Evolutionary conservation across 2,113 vertebrate species (phyloP), one percentile per base, ranked within the genome.

Genomic region (Oreotragus oreotragus): DNA sequence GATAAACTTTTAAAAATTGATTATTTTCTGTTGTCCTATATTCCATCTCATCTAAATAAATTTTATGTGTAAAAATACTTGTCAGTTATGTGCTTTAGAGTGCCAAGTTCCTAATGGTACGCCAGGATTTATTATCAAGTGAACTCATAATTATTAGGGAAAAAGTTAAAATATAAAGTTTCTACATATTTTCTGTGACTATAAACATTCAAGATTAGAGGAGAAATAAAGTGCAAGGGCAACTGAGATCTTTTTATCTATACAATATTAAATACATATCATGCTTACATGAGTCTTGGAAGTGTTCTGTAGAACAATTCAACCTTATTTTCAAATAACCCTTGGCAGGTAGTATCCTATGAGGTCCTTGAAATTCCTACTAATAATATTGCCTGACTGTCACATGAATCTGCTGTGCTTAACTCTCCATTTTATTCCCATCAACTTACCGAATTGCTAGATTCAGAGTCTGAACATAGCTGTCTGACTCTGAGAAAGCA

Each of bases 81-180:
- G 27, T 57, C 51, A 96, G 3, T 91, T 76, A 60, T 64, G n/a
- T 80, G 6, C 70, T 19, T 88, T 49, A 51, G 1, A 57, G 8
- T 47, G 2, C 13, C 45, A 93, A 11, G 2, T 77, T 91, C 4
- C 25, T 88, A 55, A 33, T 66, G 19, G 14, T n/a, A 91, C 1
- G 51, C 4, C 1, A 77, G 6, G 3, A 51, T 88, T 97, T 93
- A 39, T 81, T 27, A 87, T 90, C 9, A 92, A 84, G 28, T 16
- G 4, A 84, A 86, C 12, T 73, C 21, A 55, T 55, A 36, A 57
- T 85, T 92, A 76, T 62, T 43, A 94, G 15, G 14, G 83, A 55
- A 90, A 90, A 53, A 86, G 23, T 14, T 80, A 95, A 95, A 96
- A 83, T 84, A 15, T 87, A 62, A 91, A 53, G 6, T 81, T 95